Base-by-base conservation (phyloP, 2,797 vertebrate genomes). In the Macroramphosus scolopax region DNA sequence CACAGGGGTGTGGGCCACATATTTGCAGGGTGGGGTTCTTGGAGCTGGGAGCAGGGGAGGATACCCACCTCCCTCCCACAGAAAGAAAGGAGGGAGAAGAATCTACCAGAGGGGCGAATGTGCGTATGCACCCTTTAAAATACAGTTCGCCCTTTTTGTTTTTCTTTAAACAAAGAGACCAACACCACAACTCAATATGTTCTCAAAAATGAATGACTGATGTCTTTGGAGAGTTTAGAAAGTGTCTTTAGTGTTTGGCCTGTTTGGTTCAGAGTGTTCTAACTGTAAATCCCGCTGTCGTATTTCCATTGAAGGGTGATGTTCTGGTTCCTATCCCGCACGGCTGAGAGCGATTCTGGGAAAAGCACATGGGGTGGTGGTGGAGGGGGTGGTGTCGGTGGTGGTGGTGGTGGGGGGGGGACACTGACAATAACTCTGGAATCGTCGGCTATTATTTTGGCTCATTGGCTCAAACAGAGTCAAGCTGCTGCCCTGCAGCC, bases 391-490 rank as follows among this genome's bases (percentile, higher is more conserved):
- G n/a, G n/a, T n/a, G n/a, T n/a, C n/a, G n/a, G n/a, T n/a, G n/a
- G n/a, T n/a, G n/a, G n/a, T n/a, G n/a, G n/a, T n/a, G n/a, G n/a
- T n/a, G n/a, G n/a, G n/a, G 61, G 48, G 56, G 43, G 41, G 53
- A 20, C 26, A 41, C 63, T 68, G 80, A 84, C 84, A 83, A 84
- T 84, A 77, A 85, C 74, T 80, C 80, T 82, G 82, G 81, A 86
- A 83, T 87, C 78, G 75, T 76, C 59, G 41, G 51, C 77, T 74
- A 85, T 88, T 86, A 86, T 86, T 84, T 85, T 84, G 77, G 78
- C 82, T 87, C 84, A 88, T 84, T 86, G 84, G 77, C 81, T 86
- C 82, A 84, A 83, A 82, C 63, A 79, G 79, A 85, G 81, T 85
- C 84, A 85, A 85, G 84, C 88, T 89, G 87, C 86, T 87, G 87